phyloP scores from a whole-genome alignment of 2,797 vertebrate genomes.

The Arremon brunneinucha region DNA sequence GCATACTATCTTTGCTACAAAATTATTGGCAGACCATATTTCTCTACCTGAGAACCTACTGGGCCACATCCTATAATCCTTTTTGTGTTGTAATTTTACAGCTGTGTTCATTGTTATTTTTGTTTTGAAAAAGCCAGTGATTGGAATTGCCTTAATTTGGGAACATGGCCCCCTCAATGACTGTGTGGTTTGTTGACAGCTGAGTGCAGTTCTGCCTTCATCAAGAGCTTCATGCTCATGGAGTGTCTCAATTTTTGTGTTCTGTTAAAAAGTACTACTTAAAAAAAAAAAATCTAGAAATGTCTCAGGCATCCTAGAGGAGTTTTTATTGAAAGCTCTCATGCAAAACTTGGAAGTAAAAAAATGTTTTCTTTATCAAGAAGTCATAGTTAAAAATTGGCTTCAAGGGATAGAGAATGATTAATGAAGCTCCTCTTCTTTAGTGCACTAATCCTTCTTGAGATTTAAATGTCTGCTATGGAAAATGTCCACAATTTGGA shows the following conservation, averaged over 20 bases:
- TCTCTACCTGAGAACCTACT: not conserved
- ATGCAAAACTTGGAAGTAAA: not conserved
- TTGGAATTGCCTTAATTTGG: not conserved
- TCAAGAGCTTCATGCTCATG: not conserved
- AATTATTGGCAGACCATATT: not conserved
- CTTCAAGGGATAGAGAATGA: constrained; percentile 28
- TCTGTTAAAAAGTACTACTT: not conserved
- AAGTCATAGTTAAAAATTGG: constrained; percentile 20
- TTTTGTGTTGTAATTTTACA: not conserved
- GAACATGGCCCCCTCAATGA: not conserved
- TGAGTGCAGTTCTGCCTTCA: not conserved
- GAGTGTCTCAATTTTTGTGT: not conserved
- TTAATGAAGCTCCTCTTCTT: constrained; percentile 49
- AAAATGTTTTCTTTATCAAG: constrained; percentile 1
- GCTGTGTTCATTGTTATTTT: not conserved
- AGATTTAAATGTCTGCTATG: constrained; percentile 20
- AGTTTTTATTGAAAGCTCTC: not conserved
- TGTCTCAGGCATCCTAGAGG: not conserved
- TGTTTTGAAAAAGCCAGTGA: not conserved
- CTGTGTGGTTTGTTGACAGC: not conserved
- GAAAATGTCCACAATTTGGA: constrained; percentile 36
- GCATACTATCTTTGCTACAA: not conserved
- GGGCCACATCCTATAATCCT: not conserved
- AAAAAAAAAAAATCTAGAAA: not conserved
- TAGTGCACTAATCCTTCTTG: constrained; percentile 10